Percentiles rank a stretch among this genome's conserved stretches.
phyloP scores from a whole-genome alignment of 2,797 vertebrate genomes.

The Neosalanx taihuensis region DNA sequence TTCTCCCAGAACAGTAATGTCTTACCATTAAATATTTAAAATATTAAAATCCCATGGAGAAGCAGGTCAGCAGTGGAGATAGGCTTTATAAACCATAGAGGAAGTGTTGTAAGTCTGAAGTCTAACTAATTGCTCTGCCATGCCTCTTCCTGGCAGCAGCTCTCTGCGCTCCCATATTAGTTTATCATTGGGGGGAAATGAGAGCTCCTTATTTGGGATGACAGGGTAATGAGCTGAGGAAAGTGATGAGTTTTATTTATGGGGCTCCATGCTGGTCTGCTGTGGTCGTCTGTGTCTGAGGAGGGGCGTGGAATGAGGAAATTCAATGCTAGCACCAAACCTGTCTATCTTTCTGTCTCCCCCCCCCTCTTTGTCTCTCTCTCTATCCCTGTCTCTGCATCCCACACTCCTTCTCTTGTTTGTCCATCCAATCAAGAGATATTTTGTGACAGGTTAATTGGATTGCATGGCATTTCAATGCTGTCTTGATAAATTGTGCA shows the following conservation, averaged over 20 bases:
- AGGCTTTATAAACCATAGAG: slow-evolving; percentile 29
- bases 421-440: slow-evolving; percentile 42
- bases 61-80: slow-evolving; percentile 12
- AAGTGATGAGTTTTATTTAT: slow-evolving; percentile 68
- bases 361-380: background rate
- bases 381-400: background rate
- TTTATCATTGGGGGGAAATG: slow-evolving; percentile 49
- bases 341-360: background rate
- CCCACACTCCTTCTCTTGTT: slow-evolving; percentile 5
- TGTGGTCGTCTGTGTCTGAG: slow-evolving; percentile 54
- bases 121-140: slow-evolving; percentile 38
- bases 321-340: too few relatives aligned
- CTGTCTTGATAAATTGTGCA: slow-evolving; percentile 56
- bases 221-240: slow-evolving; percentile 66
- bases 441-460: slow-evolving; percentile 73
- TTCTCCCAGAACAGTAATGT: slow-evolving; percentile 10
- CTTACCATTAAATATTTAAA: slow-evolving; percentile 21
- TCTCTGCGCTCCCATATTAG: slow-evolving; percentile 20
- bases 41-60: slow-evolving; percentile 20
- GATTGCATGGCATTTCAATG: slow-evolving; percentile 68
- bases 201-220: slow-evolving; percentile 61
- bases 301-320: slow-evolving; percentile 17
- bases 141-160: slow-evolving; percentile 23
- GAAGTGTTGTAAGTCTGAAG: slow-evolving; percentile 16
- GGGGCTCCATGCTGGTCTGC: slow-evolving; percentile 44